Percentiles rank a stretch among this genome's conserved stretches.
phyloP scores from a whole-genome alignment of 2,113 vertebrate species.

The Mormoops blainvillei region DNA sequence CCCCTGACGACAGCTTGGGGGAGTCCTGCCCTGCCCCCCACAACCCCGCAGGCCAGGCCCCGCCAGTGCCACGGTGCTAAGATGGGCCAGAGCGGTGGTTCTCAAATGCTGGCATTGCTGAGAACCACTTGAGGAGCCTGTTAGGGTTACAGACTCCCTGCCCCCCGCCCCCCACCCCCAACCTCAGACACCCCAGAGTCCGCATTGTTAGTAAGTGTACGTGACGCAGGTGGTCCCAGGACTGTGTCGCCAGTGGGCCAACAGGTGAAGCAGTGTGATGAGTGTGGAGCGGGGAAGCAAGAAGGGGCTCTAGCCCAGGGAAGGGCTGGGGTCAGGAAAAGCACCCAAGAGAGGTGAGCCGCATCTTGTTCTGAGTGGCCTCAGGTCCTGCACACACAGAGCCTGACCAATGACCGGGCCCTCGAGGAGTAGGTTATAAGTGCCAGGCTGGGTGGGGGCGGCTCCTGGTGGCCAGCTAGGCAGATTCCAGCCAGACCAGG shows the following conservation, averaged over 20 bases:
- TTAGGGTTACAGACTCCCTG: background rate
- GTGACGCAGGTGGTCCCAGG: background rate
- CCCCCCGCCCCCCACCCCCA: no score
- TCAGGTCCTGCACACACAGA: background rate
- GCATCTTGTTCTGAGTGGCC: background rate
- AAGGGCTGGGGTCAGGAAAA: background rate
- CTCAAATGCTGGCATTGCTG: background rate
- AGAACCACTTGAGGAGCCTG: background rate
- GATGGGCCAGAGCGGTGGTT: fast-evolving
- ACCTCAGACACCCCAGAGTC: background rate
- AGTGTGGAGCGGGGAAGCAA: background rate
- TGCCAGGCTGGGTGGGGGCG: background rate
- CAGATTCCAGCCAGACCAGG: background rate
- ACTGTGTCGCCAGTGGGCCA: background rate
- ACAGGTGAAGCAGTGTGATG: background rate
- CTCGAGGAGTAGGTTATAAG: background rate
- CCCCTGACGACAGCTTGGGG: no score
- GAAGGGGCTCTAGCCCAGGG: background rate
- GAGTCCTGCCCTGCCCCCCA: no score
- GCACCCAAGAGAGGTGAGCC: background rate
- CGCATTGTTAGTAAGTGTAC: background rate
- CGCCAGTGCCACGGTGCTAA: background rate
- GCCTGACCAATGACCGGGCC: background rate
- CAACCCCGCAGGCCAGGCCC: no score
- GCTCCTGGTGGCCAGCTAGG: background rate